phyloP scores from a whole-genome alignment of 2,888 invertebrate genomes.

The Rotaria macrura region DNA sequence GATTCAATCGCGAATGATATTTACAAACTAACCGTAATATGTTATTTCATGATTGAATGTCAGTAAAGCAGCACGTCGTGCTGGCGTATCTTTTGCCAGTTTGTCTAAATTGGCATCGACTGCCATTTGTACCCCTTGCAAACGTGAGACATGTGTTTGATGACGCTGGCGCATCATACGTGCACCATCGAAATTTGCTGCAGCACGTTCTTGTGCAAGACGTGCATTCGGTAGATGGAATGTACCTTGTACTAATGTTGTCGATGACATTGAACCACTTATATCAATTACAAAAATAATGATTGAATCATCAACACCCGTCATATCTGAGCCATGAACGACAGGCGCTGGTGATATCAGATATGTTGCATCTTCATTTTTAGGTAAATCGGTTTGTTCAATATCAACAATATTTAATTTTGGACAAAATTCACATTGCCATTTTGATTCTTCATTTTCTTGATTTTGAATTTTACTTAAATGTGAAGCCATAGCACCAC shows the following conservation, averaged over 20 bases:
- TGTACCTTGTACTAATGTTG: slow-evolving; percentile 40
- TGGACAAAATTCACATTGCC: slow-evolving; percentile 46
- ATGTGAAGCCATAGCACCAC: slow-evolving; percentile 43
- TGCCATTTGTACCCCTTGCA: slow-evolving; percentile 47
- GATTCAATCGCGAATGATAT: neutral
- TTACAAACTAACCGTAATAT: slow-evolving; percentile 18
- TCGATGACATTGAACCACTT: slow-evolving; percentile 49
- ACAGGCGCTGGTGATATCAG: slow-evolving; percentile 43
- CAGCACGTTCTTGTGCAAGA: neutral
- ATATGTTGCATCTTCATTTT: slow-evolving; percentile 42
- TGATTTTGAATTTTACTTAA: slow-evolving; percentile 38
- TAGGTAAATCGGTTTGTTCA: slow-evolving; percentile 43
- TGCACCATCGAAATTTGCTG: neutral
- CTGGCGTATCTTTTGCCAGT: slow-evolving; percentile 42
- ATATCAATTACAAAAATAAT: slow-evolving; percentile 43
- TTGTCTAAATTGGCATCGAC: slow-evolving; percentile 45
- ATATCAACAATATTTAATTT: slow-evolving; percentile 40
- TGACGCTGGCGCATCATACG: neutral
- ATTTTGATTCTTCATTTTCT: slow-evolving; percentile 35
- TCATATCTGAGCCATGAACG: slow-evolving; percentile 32
- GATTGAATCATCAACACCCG: slow-evolving; percentile 18
- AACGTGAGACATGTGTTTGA: slow-evolving; percentile 11
- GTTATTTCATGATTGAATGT: slow-evolving; percentile 44
- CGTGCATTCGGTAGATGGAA: neutral
- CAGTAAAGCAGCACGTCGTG: slow-evolving; percentile 43